A percentile compares a stretch with the other conserved stretches of the same genome.
phyloP scores from a whole-genome alignment of 1,140 invertebrate species.

The Drosophila cardini region DNA sequence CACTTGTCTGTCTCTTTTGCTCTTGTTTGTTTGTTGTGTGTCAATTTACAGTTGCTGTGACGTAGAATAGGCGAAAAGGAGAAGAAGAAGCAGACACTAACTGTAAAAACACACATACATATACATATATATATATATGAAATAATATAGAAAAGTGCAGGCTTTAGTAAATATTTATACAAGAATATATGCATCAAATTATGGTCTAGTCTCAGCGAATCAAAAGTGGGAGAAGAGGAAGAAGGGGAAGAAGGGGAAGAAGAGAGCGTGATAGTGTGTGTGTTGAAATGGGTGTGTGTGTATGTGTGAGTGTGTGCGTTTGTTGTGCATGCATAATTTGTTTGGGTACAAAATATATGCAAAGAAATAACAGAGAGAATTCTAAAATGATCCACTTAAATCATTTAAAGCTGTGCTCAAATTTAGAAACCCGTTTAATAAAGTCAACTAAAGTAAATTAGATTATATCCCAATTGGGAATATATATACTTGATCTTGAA shows the following conservation, averaged over 20 bases:
- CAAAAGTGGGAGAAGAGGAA: conserved; percentile 3
- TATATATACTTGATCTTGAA: no score
- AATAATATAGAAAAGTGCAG: conserved; percentile 69
- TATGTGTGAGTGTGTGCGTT: background rate
- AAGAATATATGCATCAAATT: conserved; percentile 65
- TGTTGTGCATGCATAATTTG: conserved; percentile 44
- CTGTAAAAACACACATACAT: no score
- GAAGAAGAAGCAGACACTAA: background rate
- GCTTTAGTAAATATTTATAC: conserved; percentile 73
- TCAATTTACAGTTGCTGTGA: conserved; percentile 56
- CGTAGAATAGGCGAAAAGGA: background rate
- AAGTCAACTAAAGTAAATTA: no score
- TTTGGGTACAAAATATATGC: conserved; percentile 6
- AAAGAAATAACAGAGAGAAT: conserved; percentile 5
- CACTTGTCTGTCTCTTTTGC: conserved; percentile 9
- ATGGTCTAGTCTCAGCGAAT: conserved; percentile 31
- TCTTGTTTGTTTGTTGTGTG: conserved; percentile 61
- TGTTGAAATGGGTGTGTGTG: background rate
- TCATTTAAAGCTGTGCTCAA: background rate
- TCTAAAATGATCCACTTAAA: conserved; percentile 19
- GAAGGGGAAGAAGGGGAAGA: conserved; percentile 3
- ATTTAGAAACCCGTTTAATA: background rate
- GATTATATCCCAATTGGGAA: no score
- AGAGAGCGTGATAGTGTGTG: background rate
- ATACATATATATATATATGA: conserved; percentile 23